A percentile compares a stretch with the other conserved stretches of the same genome.
Evolutionary conservation across 2,888 invertebrate species (phyloP).

Genomic region (Apocheima hispidaria): DNA sequence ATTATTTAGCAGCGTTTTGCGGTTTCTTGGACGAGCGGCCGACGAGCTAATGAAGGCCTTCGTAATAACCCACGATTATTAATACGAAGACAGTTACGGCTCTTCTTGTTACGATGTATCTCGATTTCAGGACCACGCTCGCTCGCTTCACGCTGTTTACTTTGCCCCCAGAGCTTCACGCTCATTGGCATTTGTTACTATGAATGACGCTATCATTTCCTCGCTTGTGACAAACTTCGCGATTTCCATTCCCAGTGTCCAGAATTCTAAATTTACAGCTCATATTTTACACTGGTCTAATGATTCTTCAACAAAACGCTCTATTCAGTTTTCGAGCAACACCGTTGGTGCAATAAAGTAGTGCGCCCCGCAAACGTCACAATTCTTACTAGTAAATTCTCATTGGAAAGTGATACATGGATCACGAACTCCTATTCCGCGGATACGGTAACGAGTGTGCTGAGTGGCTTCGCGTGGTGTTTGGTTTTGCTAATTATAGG

Average conservation of each 20-base stretch:
- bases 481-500: slow-evolving; percentile 66
- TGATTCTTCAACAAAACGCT: slow-evolving; percentile 52
- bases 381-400: slow-evolving; percentile 69
- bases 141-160: slow-evolving; percentile 61
- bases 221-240: slow-evolving; percentile 42
- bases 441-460: slow-evolving; percentile 67
- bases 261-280: slow-evolving; percentile 40
- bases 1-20: slow-evolving; percentile 84
- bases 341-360: slow-evolving; percentile 54
- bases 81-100: slow-evolving; percentile 77
- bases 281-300: slow-evolving; percentile 47
- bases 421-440: slow-evolving; percentile 68
- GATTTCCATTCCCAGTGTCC: slow-evolving; percentile 42
- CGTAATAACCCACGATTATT: slow-evolving; percentile 81
- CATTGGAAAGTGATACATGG: slow-evolving; percentile 71
- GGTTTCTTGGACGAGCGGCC: slow-evolving; percentile 77
- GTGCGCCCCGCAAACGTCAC: slow-evolving; percentile 63
- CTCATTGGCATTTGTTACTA: slow-evolving; percentile 45
- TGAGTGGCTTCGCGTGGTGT: slow-evolving; percentile 67
- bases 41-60: slow-evolving; percentile 76
- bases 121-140: slow-evolving; percentile 52
- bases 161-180: slow-evolving; percentile 39
- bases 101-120: slow-evolving; percentile 65
- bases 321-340: slow-evolving; percentile 54
- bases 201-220: slow-evolving; percentile 45